Evolutionary conservation across 2,888 invertebrate genomes (phyloP), one percentile per base, ranked within the genome.

Genomic region (Drosophila ochracea): DNA sequence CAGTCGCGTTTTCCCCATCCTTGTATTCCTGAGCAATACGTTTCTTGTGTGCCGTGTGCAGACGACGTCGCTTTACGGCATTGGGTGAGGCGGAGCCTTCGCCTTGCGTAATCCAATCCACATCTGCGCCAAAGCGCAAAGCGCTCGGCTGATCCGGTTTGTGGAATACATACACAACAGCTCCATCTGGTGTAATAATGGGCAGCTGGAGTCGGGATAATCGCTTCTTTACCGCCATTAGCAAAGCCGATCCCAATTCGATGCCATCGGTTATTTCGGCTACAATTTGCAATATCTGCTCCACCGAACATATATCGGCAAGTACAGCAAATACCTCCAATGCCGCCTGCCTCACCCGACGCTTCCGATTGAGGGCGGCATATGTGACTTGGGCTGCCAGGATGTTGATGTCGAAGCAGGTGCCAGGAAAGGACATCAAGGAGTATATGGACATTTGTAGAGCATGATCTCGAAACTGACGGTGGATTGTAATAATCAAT

Each of bases 321-420:
- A 97, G 93, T 31, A 96, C 96, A 0, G 97, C 96, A 55, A 97
- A 93, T 39, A 96, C 96, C 92, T 98, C 97, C 63, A 98, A 95
- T 66, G 95, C 96, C 75, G 95, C 98, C 94, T 95, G 98, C 88
- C 95, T 95, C 76, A 96, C 98, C 85, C 95, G 95, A 91, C 96
- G 95, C 85, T 96, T 97, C 80, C 95, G 95, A 91, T 92, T 96
- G 82, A 88, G 94, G 91, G 78, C 94, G 3, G 93, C 92, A 63
- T 92, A 73, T 78, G 92, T 76, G 89, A 94, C 78, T 86, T 92
- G 85, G 91, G 94, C 76, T 80, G 94, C 70, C 89, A 93, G 83
- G 85, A 94, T 95, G 91, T 88, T 86, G 25, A 92, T 91, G 94
- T 96, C 95, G 89, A 97, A 95, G 82, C 97, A 96, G 59, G 96